Conservation (phyloP, 1,140 invertebrate genomes). For the Bradynema listronoti region DNA sequence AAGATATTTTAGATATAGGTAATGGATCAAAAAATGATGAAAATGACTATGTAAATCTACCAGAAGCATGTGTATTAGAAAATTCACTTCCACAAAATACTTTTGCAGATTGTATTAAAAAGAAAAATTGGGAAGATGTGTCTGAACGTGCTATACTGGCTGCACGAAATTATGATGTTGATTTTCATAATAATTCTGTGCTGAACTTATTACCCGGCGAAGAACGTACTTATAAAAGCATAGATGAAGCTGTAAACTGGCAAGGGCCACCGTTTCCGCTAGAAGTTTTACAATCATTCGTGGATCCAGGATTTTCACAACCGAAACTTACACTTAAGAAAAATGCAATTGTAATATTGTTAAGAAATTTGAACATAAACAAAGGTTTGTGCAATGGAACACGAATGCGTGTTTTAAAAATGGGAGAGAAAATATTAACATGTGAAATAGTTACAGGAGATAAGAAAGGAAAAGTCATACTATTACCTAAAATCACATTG, state of each 20-base stretch:
- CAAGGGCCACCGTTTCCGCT: not conserved
- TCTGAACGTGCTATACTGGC: slow-evolving; percentile 23
- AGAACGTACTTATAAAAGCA: slow-evolving; percentile 17
- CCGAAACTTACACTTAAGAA: slow-evolving; percentile 8
- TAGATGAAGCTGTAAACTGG: slow-evolving; percentile 14
- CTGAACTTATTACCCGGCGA: slow-evolving; percentile 28
- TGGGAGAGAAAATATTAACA: slow-evolving; percentile 9
- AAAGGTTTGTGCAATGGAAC: slow-evolving; percentile 28
- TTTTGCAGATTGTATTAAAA: slow-evolving; percentile 15
- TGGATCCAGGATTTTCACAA: slow-evolving; percentile 3
- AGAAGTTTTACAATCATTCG: slow-evolving; percentile 13
- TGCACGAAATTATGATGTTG: slow-evolving; percentile 27
- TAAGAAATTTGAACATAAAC: slow-evolving; percentile 18
- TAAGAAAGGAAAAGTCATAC: slow-evolving; percentile 13
- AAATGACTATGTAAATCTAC: slow-evolving; percentile 34
- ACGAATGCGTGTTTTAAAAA: slow-evolving; percentile 23
- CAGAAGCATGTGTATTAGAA: slow-evolving; percentile 16
- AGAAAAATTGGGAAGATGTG: slow-evolving; percentile 15
- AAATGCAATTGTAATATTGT: slow-evolving; percentile 10
- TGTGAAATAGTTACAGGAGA: slow-evolving; percentile 34
- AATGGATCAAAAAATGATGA: slow-evolving; percentile 30
- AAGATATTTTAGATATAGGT: slow-evolving; percentile 38
- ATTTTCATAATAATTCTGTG: slow-evolving; percentile 25
- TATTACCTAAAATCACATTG: slow-evolving; percentile 25
- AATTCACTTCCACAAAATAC: slow-evolving; percentile 19